Base-by-base conservation (phyloP, 2,888 invertebrate species). In the Bombyx huttoni region DNA sequence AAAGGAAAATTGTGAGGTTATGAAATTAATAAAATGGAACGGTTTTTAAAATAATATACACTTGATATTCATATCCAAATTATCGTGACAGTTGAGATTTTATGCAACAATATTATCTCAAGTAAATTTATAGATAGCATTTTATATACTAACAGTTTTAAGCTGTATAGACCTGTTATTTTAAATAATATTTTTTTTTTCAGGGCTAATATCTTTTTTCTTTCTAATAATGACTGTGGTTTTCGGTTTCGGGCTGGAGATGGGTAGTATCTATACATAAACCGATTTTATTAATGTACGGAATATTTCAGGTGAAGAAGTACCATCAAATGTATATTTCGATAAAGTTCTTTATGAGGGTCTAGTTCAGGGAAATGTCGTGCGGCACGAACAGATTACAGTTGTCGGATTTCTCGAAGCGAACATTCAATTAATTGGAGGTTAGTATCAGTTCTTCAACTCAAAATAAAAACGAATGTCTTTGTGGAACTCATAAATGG, bases 331-430 rank as follows among this genome's bases (percentile, higher is more conserved):
- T 51, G 67, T 63, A 5, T 51, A 55, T 10, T 86, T 86, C 54
- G 73, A 74, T 1, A 77, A 72, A 60, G 62, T 78, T 53, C 56
- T 83, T 0, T 85, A 74, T 52, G 64, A 62, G 53, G 86, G 86
- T 57, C 53, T 63, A 13, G 52, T 81, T 46, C 62, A 68, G 55
- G 56, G 56, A 7, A 58, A 58, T 48, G 56, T 55, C 9, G 64
- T 83, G 1, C 59, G 57, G 49, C 86, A 86, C 59, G 86, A 82
- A 54, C 40, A 52, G 0, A 82, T 86, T 49, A 62, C 54, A 24
- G 48, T 84, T 47, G 56, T 55, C 33, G 73, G 72, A 40, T 78
- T 68, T 52, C 54, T 56, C 53, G 78, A 72, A 57, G 61, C 62
- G 8, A 59, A 47, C 45, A 56, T 86, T 12, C 59, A 65, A 8